Evolutionary conservation across 2,113 vertebrate species (phyloP).

Genomic region (Amblyornis subalaris): DNA sequence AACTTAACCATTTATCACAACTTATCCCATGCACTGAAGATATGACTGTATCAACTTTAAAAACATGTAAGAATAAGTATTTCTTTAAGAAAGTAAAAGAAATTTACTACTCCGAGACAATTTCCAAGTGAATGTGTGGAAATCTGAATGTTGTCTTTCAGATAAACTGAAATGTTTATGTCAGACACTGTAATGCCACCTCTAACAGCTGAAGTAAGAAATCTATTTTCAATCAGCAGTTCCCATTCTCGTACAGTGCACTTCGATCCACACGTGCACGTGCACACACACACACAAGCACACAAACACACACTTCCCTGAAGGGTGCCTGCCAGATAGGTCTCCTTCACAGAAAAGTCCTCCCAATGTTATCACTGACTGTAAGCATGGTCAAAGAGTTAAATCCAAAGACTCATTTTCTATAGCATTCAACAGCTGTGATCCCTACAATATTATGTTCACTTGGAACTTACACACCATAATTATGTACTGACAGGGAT

Average conservation of each 20-base stretch:
- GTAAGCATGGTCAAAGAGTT: neutral
- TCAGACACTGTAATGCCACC: neutral
- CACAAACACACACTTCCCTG: accelerated
- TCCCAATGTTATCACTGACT: neutral
- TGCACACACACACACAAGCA: accelerated
- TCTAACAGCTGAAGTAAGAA: neutral
- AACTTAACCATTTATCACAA: neutral
- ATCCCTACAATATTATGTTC: neutral
- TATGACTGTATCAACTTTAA: neutral
- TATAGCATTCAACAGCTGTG: neutral
- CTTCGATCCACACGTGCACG: neutral
- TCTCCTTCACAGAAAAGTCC: neutral
- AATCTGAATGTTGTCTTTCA: neutral
- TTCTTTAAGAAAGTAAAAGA: neutral
- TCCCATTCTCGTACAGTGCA: neutral
- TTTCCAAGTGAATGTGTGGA: neutral
- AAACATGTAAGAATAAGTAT: neutral
- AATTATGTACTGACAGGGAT: neutral
- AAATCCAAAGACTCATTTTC: neutral
- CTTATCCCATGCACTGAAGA: neutral
- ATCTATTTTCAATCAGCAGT: neutral
- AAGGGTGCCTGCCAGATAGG: neutral
- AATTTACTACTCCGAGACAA: neutral
- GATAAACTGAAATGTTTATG: neutral
- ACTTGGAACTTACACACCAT: neutral